phyloP scores from a whole-genome alignment of 2,888 invertebrate genomes.

The Notocelia uddmanniana region DNA sequence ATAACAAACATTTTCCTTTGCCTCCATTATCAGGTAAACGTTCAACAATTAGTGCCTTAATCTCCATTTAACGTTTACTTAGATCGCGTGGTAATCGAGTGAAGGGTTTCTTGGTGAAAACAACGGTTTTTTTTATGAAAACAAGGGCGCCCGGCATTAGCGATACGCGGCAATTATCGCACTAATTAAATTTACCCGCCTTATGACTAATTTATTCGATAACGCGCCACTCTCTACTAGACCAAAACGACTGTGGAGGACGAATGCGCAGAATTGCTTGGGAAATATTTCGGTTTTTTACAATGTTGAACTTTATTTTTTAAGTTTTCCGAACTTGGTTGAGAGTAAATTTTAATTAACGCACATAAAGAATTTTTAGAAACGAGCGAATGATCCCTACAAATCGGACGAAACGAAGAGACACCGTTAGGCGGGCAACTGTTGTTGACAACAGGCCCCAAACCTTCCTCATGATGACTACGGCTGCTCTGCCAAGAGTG shows the following conservation, averaged over 20 bases:
- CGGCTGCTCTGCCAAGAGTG: no score
- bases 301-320: neutral
- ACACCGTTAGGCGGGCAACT: no score
- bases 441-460: no score
- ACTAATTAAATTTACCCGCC: conserved; percentile 76
- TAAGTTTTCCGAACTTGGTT: neutral
- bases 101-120: conserved; percentile 30
- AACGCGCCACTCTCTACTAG: conserved; percentile 56
- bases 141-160: conserved; percentile 50
- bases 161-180: conserved; percentile 69
- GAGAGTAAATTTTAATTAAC: neutral
- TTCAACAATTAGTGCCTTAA: conserved; percentile 18
- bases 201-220: conserved; percentile 80
- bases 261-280: conserved; percentile 39
- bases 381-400: no score
- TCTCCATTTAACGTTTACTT: conserved; percentile 15
- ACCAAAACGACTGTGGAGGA: conserved; percentile 51
- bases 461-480: no score
- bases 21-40: neutral
- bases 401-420: no score
- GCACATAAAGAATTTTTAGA: no score
- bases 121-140: conserved; percentile 48
- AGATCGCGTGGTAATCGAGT: conserved; percentile 39
- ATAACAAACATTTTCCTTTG: conserved; percentile 3
- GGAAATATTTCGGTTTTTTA: neutral